Conservation (phyloP, 2,113 vertebrate species). For the Sinocyclocheilus anophthalmus region DNA sequence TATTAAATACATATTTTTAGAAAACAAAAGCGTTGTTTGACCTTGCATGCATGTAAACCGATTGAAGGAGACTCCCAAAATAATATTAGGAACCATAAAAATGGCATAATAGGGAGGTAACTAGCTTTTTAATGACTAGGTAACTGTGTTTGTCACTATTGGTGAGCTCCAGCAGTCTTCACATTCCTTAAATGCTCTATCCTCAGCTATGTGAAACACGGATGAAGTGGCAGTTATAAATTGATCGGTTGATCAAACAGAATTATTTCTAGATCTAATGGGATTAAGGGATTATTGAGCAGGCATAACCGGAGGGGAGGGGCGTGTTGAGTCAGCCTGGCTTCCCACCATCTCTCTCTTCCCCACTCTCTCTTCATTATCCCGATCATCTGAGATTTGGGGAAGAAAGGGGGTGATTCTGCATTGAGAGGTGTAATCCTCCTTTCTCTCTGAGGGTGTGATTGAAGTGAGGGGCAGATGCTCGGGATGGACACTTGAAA, state of each 20-base stretch:
- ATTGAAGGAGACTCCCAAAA: too few relatives aligned
- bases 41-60: too few relatives aligned
- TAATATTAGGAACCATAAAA: too few relatives aligned
- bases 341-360: conserved; percentile 11
- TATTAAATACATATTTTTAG: too few relatives aligned
- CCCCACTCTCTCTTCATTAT: conserved; percentile 21
- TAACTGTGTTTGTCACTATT: not conserved
- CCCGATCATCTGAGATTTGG: conserved; percentile 32
- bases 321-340: conserved; percentile 10
- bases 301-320: conserved; percentile 15
- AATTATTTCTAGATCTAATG: conserved; percentile 18
- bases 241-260: conserved; percentile 41
- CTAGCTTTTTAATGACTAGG: not conserved
- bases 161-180: not conserved
- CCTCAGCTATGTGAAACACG: conserved; percentile 7
- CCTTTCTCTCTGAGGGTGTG: conserved; percentile 15
- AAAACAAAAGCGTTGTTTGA: too few relatives aligned
- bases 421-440: conserved; percentile 29
- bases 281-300: conserved; percentile 33
- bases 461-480: conserved; percentile 26
- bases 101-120: too few relatives aligned
- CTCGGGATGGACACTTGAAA: conserved; percentile 26
- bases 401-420: conserved; percentile 7
- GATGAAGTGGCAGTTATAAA: conserved; percentile 32
- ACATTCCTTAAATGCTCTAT: not conserved